A percentile compares a stretch with the other conserved stretches of the same genome.
Evolutionary conservation across 2,888 invertebrate genomes (phyloP).

Genomic region (Himalopsyche tibetana): DNA sequence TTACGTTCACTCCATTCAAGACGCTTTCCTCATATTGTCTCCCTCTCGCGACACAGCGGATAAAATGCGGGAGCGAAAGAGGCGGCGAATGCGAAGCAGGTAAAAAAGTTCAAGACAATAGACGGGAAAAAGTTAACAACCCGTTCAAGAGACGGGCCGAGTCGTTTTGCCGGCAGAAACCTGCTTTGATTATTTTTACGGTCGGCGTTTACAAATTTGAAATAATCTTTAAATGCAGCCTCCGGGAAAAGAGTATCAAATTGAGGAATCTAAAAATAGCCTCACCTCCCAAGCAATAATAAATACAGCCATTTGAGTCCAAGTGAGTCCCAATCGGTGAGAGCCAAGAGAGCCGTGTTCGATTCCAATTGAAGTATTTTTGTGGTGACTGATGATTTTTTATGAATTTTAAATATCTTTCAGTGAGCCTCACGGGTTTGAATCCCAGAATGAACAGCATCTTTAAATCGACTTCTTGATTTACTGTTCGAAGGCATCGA

Average conservation of each 20-base stretch:
- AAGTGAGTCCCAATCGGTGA: no score
- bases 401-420: no score
- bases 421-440: no score
- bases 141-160: neutral
- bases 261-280: neutral
- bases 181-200: neutral
- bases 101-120: neutral
- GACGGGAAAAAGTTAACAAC: neutral
- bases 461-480: no score
- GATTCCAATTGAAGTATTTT: no score
- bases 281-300: no score
- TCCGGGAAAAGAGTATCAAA: neutral
- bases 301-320: no score
- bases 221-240: neutral
- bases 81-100: neutral
- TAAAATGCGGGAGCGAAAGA: neutral
- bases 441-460: no score
- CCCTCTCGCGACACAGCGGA: neutral
- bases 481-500: no score
- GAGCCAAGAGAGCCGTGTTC: no score
- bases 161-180: neutral
- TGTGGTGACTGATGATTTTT: no score
- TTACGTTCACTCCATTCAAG: neutral
- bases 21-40: constrained; percentile 3
- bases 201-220: neutral